Evolutionary conservation across 2,797 vertebrate genomes (phyloP).

Genomic region (Tapera naevia): DNA sequence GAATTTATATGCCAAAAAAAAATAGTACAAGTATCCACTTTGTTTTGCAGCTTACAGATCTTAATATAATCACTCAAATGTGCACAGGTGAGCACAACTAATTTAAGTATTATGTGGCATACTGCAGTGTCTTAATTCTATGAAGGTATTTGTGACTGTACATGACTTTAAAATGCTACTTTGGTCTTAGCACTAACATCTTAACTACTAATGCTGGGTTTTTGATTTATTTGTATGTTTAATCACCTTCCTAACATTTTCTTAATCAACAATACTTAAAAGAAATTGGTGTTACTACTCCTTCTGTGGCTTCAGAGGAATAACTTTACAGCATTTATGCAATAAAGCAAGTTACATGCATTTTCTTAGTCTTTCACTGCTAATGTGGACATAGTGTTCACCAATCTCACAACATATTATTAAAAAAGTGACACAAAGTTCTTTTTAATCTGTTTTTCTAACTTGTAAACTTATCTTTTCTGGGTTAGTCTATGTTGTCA

Average conservation of each 20-base stretch:
- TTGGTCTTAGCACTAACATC: neutral
- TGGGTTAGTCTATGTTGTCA: neutral
- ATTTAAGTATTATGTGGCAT: neutral
- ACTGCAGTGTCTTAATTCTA: neutral
- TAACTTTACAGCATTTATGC: neutral
- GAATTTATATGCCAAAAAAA: neutral
- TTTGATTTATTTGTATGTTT: neutral
- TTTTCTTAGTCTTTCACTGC: neutral
- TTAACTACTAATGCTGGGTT: neutral
- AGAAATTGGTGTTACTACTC: neutral
- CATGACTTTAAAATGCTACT: neutral
- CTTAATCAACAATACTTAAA: neutral
- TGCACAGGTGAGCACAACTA: neutral
- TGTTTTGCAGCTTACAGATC: neutral
- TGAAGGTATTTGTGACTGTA: neutral
- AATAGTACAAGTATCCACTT: neutral
- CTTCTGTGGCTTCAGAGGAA: neutral
- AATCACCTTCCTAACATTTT: neutral
- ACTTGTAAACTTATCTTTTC: neutral
- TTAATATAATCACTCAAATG: neutral
- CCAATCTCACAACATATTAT: neutral
- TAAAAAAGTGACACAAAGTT: neutral
- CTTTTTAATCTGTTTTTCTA: neutral
- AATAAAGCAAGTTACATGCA: neutral
- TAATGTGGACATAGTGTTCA: neutral